Conservation (phyloP, 2,797 vertebrate genomes). For the Lates japonicus region DNA sequence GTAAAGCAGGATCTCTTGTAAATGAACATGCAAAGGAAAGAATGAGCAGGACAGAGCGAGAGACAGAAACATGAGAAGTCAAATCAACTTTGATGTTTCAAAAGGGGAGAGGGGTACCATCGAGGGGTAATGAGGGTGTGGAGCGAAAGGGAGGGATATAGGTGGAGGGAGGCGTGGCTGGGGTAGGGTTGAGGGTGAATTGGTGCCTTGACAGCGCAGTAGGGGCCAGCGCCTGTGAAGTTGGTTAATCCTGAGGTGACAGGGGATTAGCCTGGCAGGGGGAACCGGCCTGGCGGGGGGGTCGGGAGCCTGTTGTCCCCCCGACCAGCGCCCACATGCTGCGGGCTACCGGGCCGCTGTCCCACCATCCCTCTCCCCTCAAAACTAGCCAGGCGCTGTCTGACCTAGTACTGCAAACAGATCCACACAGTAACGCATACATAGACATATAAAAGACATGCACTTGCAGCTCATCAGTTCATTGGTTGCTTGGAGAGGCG, state of each 20-base stretch:
- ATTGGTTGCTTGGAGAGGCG: conserved; percentile 47
- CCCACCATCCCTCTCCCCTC: conserved; percentile 2
- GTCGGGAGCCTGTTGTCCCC: conserved; percentile 68
- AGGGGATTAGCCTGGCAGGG: conserved; percentile 84
- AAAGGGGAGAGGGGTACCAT: neutral
- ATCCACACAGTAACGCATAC: conserved; percentile 25
- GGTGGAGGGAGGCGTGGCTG: conserved; percentile 8
- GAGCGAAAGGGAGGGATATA: conserved; percentile 20
- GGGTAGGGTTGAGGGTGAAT: conserved; percentile 42
- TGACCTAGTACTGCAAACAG: conserved; percentile 55
- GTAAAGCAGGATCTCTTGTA: conserved; percentile 1
- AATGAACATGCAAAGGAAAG: conserved; percentile 5
- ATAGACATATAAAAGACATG: conserved; percentile 43
- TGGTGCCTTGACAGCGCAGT: conserved; percentile 76
- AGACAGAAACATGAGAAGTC: conserved; percentile 27
- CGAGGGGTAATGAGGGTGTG: conserved; percentile 25
- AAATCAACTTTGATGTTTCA: conserved; percentile 44
- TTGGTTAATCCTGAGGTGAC: conserved; percentile 83
- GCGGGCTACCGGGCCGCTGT: conserved; percentile 18
- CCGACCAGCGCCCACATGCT: conserved; percentile 54
- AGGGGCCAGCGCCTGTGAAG: conserved; percentile 81
- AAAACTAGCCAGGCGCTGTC: conserved; percentile 47
- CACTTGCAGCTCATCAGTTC: conserved; percentile 51
- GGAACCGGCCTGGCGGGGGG: conserved; percentile 61
- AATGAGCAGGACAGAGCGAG: conserved; percentile 8